Evolutionary conservation across 2,888 invertebrate species (phyloP).

Genomic region (Acrocyrtus sp.): DNA sequence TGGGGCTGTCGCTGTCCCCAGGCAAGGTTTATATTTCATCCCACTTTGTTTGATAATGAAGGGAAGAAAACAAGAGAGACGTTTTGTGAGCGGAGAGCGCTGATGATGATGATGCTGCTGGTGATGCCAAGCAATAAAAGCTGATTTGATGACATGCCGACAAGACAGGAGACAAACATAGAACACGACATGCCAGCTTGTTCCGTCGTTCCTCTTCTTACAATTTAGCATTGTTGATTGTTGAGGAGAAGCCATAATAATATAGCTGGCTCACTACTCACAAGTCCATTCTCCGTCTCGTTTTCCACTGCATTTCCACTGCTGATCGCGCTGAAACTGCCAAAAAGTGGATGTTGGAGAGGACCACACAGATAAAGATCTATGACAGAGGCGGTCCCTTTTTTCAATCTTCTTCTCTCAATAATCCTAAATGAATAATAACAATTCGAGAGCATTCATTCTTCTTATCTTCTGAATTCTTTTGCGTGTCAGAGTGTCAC

Average conservation of each 20-base stretch:
- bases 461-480: constrained; percentile 21
- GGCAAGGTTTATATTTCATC: constrained; percentile 39
- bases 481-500: constrained; percentile 48
- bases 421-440: constrained; percentile 17
- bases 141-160: constrained; percentile 46
- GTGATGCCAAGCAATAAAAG: constrained; percentile 12
- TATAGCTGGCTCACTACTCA: no score
- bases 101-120: constrained; percentile 17
- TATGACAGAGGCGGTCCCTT: constrained; percentile 41
- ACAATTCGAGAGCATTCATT: constrained; percentile 10
- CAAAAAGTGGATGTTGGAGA: constrained; percentile 11
- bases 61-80: no score
- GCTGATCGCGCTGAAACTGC: not conserved
- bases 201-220: not conserved
- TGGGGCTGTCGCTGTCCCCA: constrained; percentile 15
- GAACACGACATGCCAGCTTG: not conserved
- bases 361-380: constrained; percentile 49
- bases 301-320: no score
- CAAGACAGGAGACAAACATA: constrained; percentile 20
- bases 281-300: not conserved
- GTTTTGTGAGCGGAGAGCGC: not conserved
- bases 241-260: not conserved
- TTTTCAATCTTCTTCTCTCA: not conserved
- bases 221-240: not conserved
- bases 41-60: not conserved